Conservation (phyloP, 1,140 invertebrate species). For the Ceratina japonica region DNA sequence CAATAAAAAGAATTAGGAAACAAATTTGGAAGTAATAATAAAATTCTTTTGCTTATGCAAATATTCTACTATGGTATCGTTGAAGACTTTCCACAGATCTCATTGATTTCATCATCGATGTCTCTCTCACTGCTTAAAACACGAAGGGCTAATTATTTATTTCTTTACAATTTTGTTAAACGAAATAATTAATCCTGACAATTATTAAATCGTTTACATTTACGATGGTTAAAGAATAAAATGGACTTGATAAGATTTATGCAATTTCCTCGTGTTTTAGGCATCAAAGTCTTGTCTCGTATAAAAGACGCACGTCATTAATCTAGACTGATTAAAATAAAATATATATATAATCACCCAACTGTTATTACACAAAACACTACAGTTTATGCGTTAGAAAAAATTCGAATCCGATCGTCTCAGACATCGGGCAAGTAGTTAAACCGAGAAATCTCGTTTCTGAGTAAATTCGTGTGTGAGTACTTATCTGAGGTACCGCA, state of each 20-base stretch:
- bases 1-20: not conserved
- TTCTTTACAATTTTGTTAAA: too few relatives aligned
- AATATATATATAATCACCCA: slow-evolving; percentile 16
- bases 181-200: too few relatives aligned
- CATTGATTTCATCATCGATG: too few relatives aligned
- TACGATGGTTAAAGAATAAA: too few relatives aligned
- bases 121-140: too few relatives aligned
- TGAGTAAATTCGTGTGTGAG: not conserved
- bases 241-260: too few relatives aligned
- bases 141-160: too few relatives aligned
- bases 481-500: slow-evolving; percentile 1
- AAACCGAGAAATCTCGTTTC: not conserved
- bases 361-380: slow-evolving; percentile 3
- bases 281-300: not conserved
- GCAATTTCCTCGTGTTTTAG: too few relatives aligned
- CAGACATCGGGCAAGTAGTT: not conserved
- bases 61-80: too few relatives aligned
- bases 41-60: too few relatives aligned
- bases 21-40: not conserved
- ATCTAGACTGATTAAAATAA: slow-evolving; percentile 20
- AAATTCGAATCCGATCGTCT: not conserved
- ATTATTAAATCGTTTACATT: too few relatives aligned
- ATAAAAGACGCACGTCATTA: slow-evolving; percentile 14
- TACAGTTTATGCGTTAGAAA: slow-evolving; percentile 22
- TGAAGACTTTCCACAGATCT: too few relatives aligned